Percentiles rank a stretch among this genome's conserved stretches.
These are phyloP conservation scores for Drosophila rellima DNA, from an alignment of 2,888 invertebrate species.

Conservation along the genomic window DNA sequence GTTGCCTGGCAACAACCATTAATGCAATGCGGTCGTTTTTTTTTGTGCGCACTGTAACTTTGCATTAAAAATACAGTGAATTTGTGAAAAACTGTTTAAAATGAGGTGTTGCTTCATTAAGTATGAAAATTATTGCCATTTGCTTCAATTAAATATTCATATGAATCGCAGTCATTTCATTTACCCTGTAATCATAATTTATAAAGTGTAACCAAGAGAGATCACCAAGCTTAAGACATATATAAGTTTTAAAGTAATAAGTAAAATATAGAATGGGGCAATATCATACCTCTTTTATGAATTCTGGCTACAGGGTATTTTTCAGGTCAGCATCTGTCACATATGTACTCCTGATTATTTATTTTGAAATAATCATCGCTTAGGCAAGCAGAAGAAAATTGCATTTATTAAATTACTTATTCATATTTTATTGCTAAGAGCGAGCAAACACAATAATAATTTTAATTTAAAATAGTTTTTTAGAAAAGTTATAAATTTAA, in stretches of 20 bases:
- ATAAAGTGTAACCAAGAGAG: neutral
- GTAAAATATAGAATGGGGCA: too few species aligned
- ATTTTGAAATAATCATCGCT: constrained; percentile 30
- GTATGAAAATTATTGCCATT: constrained; percentile 74
- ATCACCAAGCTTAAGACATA: neutral
- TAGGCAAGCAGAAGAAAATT: constrained; percentile 26
- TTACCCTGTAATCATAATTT: neutral
- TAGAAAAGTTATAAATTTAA: neutral
- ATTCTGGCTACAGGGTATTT: neutral
- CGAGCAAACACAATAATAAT: neutral
- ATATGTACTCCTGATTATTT: too few species aligned
- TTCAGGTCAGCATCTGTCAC: neutral
- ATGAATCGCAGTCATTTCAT: constrained; percentile 8
- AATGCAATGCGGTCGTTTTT: constrained; percentile 54
- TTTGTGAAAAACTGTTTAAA: constrained; percentile 36
- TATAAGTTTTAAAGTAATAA: too few species aligned
- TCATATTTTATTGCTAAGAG: neutral
- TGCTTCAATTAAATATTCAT: constrained; percentile 67
- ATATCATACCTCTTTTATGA: neutral
- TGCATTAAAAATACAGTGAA: constrained; percentile 12
- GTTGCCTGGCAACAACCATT: constrained; percentile 64
- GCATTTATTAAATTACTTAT: constrained; percentile 3
- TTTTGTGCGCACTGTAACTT: constrained; percentile 41
- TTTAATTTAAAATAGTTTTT: constrained; percentile 1
- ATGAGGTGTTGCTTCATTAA: constrained; percentile 76